Conservation (phyloP, 2,888 invertebrate genomes). For the Phoenoteleia sp. region DNA sequence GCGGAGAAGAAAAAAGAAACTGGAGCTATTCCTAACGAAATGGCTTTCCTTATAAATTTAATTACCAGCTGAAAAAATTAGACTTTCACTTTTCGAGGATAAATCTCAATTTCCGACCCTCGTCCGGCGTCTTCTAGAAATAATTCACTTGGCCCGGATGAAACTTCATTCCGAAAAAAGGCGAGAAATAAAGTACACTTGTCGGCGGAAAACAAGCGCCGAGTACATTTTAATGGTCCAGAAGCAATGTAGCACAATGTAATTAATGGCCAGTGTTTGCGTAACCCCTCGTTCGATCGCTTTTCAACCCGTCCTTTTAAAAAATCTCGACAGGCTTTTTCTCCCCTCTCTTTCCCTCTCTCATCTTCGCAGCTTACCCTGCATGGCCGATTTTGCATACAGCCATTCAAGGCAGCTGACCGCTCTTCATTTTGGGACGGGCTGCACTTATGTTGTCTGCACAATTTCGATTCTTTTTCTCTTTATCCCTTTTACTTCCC, state of each 20-base stretch:
- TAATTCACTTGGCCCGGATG: neutral
- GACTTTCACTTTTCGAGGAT: neutral
- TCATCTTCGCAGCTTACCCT: conserved; percentile 43
- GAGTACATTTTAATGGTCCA: conserved; percentile 18
- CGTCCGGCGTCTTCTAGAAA: neutral
- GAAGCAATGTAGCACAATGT: conserved; percentile 41
- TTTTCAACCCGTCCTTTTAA: conserved; percentile 13
- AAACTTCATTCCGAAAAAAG: neutral
- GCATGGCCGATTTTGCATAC: conserved; percentile 69
- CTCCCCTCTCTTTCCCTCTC: conserved; percentile 18
- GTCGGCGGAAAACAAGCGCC: conserved; percentile 19
- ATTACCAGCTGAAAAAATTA: conserved; percentile 9
- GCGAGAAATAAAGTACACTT: conserved; percentile 37
- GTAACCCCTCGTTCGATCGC: conserved; percentile 46
- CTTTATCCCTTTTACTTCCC: conserved; percentile 71
- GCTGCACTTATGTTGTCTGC: conserved; percentile 66
- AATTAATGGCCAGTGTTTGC: conserved; percentile 57
- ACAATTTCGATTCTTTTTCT: conserved; percentile 73
- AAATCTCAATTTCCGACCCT: neutral
- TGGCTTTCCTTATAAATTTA: conserved; percentile 6
- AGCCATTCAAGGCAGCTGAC: conserved; percentile 80
- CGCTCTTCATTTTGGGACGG: conserved; percentile 73
- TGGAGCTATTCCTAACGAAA: neutral
- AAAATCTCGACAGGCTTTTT: conserved; percentile 38
- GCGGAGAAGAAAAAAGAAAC: too few relatives aligned